phyloP scores from a whole-genome alignment of 2,797 vertebrate species.

The Antrozous pallidus region DNA sequence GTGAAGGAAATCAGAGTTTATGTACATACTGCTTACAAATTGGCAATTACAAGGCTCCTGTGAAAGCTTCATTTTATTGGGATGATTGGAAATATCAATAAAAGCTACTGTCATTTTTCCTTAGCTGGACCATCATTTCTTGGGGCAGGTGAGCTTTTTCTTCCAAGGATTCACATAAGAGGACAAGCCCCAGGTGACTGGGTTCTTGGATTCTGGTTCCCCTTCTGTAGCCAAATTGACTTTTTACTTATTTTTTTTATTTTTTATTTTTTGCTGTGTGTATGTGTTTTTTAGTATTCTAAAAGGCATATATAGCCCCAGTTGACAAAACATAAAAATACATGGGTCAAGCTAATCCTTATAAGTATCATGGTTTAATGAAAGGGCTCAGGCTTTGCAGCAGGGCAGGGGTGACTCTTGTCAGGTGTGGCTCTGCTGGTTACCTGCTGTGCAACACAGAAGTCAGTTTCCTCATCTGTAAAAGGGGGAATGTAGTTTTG shows the following conservation, averaged over 20 bases:
- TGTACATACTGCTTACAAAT: constrained; percentile 34
- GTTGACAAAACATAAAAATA: not conserved
- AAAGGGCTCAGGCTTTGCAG: not conserved
- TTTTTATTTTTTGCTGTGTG: too few species aligned
- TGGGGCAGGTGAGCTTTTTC: not conserved
- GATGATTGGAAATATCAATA: constrained; percentile 19
- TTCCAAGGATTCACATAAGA: not conserved
- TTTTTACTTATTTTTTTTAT: not conserved
- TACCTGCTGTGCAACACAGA: rapidly evolving
- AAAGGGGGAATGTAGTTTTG: not conserved
- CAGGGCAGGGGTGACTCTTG: not conserved
- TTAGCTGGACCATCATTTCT: not conserved
- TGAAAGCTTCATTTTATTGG: constrained; percentile 40
- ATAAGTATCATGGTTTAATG: not conserved
- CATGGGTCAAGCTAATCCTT: not conserved
- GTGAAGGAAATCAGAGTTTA: constrained; percentile 18
- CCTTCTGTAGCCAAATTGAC: not conserved
- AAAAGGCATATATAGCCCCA: not conserved
- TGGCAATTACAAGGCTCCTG: constrained; percentile 40
- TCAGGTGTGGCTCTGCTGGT: not conserved
- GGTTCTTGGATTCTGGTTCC: not conserved
- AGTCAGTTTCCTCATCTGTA: not conserved
- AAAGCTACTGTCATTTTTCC: constrained; percentile 21
- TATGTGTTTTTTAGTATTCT: not conserved
- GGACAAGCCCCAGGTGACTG: not conserved